A percentile compares a stretch with the other conserved stretches of the same genome.
Conservation (phyloP, 1,140 invertebrate genomes). For the Probaryconus sp. region DNA sequence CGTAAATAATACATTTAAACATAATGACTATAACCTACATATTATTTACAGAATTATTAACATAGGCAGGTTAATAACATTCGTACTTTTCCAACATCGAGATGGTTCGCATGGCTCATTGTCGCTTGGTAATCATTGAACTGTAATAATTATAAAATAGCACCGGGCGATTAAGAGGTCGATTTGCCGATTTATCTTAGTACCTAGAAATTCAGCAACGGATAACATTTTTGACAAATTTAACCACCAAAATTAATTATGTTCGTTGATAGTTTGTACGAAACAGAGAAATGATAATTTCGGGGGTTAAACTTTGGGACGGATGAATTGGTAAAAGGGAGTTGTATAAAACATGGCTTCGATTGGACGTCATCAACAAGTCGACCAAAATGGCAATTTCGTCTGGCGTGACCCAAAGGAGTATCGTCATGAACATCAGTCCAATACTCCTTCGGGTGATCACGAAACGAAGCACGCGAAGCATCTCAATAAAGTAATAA, state of each 20-base stretch:
- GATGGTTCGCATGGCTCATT: constrained; percentile 52
- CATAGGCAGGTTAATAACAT: constrained; percentile 58
- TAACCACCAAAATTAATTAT: constrained; percentile 21
- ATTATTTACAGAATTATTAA: constrained; percentile 64
- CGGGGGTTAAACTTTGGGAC: constrained; percentile 30
- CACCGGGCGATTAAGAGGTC: constrained; percentile 60
- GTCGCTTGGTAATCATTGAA: constrained; percentile 42
- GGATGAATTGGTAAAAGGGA: no score
- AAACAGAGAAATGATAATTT: constrained; percentile 14
- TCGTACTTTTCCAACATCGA: constrained; percentile 44
- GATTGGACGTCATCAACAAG: constrained; percentile 31
- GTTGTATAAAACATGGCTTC: neutral
- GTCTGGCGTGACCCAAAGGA: constrained; percentile 48
- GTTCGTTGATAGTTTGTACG: no score
- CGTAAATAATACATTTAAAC: constrained; percentile 45
- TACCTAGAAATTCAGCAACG: constrained; percentile 6
- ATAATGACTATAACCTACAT: constrained; percentile 60
- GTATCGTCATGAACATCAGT: constrained; percentile 25
- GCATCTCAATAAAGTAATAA: constrained; percentile 57
- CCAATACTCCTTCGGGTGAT: constrained; percentile 51
- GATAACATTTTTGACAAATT: constrained; percentile 1
- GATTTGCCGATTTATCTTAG: constrained; percentile 39
- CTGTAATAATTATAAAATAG: constrained; percentile 55
- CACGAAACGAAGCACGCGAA: constrained; percentile 57
- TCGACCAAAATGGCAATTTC: constrained; percentile 56